A percentile compares a stretch with the other conserved stretches of the same genome.
These are phyloP conservation scores for Danio albolineatus DNA, from an alignment of 2,797 vertebrate genomes.

Conservation along the genomic window DNA sequence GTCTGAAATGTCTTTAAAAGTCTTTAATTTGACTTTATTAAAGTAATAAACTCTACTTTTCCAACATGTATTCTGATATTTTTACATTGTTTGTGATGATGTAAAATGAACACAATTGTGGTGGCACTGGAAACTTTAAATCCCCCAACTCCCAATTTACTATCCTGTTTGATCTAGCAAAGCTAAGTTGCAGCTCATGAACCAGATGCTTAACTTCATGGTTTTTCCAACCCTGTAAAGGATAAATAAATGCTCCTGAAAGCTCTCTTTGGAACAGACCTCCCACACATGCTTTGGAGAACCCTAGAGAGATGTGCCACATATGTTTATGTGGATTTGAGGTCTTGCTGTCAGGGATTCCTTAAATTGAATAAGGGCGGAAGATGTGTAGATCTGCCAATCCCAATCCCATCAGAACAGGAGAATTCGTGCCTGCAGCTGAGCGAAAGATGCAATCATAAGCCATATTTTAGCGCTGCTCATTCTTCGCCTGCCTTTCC, in stretches of 20 bases:
- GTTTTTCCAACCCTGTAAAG: neutral
- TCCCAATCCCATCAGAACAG: slow-evolving; percentile 60
- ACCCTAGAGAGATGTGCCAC: neutral
- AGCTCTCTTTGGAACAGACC: neutral
- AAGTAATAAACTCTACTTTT: no score
- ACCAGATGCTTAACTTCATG: neutral
- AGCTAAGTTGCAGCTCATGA: neutral
- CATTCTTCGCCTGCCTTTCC: slow-evolving; percentile 30
- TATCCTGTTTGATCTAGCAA: neutral
- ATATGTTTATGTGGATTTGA: slow-evolving; percentile 33
- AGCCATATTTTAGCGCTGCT: slow-evolving; percentile 62
- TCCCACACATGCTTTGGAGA: neutral
- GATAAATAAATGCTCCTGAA: slow-evolving; percentile 15
- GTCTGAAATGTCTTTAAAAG: no score
- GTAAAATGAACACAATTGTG: no score
- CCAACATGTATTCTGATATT: no score
- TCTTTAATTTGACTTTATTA: no score
- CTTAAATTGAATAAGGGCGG: slow-evolving; percentile 60
- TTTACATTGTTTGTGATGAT: no score
- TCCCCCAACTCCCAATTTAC: neutral
- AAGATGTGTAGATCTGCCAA: slow-evolving; percentile 55
- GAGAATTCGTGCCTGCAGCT: slow-evolving; percentile 47
- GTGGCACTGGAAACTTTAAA: no score
- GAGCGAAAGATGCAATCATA: slow-evolving; percentile 63
- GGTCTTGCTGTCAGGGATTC: slow-evolving; percentile 54